Conservation (phyloP, 2,888 invertebrate genomes). For the Nipponacmea schrenckii region DNA sequence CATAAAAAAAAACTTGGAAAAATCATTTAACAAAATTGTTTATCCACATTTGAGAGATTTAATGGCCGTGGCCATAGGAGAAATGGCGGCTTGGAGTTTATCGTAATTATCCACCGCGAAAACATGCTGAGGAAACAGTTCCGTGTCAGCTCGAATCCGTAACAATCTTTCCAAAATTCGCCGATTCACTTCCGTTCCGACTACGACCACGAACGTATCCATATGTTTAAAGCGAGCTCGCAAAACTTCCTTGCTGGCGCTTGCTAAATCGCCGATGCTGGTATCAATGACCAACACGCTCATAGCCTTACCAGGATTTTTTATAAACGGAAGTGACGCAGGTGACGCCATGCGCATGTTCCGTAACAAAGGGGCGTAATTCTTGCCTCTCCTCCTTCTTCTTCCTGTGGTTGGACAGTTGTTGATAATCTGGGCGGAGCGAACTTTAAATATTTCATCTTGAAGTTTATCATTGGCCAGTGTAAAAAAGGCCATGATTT, state of each 20-base stretch:
- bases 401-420: neutral
- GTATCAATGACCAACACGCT: slow-evolving; percentile 11
- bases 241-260: slow-evolving; percentile 8
- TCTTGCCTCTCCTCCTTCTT: neutral
- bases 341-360: neutral
- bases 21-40: neutral
- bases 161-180: neutral
- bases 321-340: neutral
- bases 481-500: neutral
- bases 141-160: neutral
- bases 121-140: neutral
- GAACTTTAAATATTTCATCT: neutral
- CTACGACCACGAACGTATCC: slow-evolving; percentile 11
- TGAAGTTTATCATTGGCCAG: neutral
- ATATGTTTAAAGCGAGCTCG: slow-evolving; percentile 11
- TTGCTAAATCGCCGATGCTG: neutral
- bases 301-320: slow-evolving; percentile 1
- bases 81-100: neutral
- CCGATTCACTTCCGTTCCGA: neutral
- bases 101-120: slow-evolving; percentile 4
- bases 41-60: neutral
- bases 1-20: no score
- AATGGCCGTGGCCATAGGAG: neutral
- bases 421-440: neutral
- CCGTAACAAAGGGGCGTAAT: neutral